Base-by-base conservation (phyloP, 1,140 invertebrate species). In the Leptinotarsa texana region DNA sequence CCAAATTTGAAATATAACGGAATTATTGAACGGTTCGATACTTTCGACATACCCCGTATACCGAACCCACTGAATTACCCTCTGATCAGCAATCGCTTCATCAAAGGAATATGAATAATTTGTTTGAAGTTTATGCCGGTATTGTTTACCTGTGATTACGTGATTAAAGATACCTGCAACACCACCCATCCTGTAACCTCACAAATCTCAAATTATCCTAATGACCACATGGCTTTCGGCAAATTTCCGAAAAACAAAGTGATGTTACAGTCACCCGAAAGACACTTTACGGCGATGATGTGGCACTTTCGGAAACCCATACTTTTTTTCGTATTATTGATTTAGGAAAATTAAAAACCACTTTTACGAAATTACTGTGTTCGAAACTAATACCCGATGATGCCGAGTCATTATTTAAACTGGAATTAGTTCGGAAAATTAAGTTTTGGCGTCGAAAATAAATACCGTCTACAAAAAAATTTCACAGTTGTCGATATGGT, bases 241-340 rank as follows among this genome's bases (percentile, higher is more conserved):
- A 47, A 17, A 73, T 73, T 27, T 73, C 42, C 71, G 63, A 73
- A 70, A 73, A 63, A 66, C 61, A 63, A 49, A 65, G 63, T 65
- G 63, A 62, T 73, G 22, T 47, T 17, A 13, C 51, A 63, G 47
- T 73, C 63, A 48, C 33, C 51, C 22, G 21, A 61, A 48, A 73
- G 71, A 73, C 70, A 72, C 69, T 75, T 75, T 78, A 73, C 13
- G 27, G 33, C 61, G 65, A 76, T 78, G 77, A 78, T 73, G 71
- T 57, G 77, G 77, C 77, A 78, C 75, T 76, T 78, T 77, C 73
- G 18, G 22, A 68, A 73, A 73, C 74, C 68, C 65, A 63, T 70
- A 73, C 71, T 73, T 73, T 74, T 74, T 74, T 74, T 74, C 73
- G 42, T 48, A 65, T 73, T 73, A 73, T 73, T 73, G 71, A 73